phyloP scores from a whole-genome alignment of 2,113 vertebrate species.

The Boleophthalmus pectinirostris region DNA sequence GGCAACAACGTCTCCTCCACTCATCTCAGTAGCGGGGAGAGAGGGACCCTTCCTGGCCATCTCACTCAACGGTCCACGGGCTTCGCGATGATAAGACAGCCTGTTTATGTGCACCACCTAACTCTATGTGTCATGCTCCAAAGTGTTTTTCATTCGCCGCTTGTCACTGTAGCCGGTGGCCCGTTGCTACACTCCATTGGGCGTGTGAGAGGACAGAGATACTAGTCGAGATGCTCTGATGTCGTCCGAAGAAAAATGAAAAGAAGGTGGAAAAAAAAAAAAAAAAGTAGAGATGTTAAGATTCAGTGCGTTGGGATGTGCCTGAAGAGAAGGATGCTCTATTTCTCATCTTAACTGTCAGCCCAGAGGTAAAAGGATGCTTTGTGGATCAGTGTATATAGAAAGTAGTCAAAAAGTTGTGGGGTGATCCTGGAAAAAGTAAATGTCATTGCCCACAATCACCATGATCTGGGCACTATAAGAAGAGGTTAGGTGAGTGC shows the following conservation, averaged over 20 bases:
- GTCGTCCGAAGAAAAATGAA: constrained; percentile 50
- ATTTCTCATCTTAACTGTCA: constrained; percentile 24
- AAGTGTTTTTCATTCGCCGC: constrained; percentile 69
- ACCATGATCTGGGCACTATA: too few relatives aligned
- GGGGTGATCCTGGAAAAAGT: constrained; percentile 3
- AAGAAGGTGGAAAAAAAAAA: constrained; percentile 31
- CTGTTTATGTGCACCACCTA: constrained; percentile 67
- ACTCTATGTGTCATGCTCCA: constrained; percentile 67
- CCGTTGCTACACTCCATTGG: constrained; percentile 58
- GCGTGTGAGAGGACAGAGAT: constrained; percentile 53
- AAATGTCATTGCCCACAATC: background rate
- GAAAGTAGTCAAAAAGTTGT: constrained; percentile 10
- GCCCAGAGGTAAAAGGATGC: constrained; percentile 23
- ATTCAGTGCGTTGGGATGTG: constrained; percentile 33
- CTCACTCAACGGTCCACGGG: constrained; percentile 63
- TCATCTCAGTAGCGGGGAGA: constrained; percentile 60
- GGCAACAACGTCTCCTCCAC: constrained; percentile 61
- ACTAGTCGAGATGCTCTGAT: constrained; percentile 38
- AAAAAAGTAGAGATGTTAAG: constrained; percentile 24
- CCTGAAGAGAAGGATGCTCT: constrained; percentile 20
- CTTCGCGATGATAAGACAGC: constrained; percentile 63
- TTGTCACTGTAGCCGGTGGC: constrained; percentile 61
- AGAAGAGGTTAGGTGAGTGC: background rate
- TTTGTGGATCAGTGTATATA: constrained; percentile 8
- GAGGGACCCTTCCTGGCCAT: constrained; percentile 49